Evolutionary conservation across 2,888 invertebrate species (phyloP).

Genomic region (Schrankia costaestrigalis): DNA sequence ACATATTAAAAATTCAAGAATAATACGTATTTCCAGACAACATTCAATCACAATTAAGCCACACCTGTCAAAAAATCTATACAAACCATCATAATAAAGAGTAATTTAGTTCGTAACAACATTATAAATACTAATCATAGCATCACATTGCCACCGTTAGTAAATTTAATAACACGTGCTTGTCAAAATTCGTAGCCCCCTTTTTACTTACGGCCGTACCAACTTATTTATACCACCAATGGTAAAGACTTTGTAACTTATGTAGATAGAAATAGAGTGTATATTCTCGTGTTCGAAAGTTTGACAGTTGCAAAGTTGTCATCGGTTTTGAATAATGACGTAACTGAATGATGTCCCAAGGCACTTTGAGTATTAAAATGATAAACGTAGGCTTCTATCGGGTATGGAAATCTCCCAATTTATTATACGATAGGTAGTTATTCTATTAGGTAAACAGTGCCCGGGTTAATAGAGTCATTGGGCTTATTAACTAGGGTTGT

Average conservation of each 20-base stretch:
- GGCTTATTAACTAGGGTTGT: slow-evolving; percentile 53
- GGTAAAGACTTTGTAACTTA: slow-evolving; percentile 15
- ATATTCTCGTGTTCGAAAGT: slow-evolving; percentile 15
- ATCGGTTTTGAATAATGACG: slow-evolving; percentile 54
- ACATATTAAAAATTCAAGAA: too few relatives aligned
- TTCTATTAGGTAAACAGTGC: slow-evolving; percentile 78
- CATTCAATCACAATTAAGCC: slow-evolving; percentile 14
- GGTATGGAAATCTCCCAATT: slow-evolving; percentile 79
- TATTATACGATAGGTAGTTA: slow-evolving; percentile 78
- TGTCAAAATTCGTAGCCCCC: slow-evolving; percentile 59
- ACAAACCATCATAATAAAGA: slow-evolving; percentile 21
- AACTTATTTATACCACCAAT: slow-evolving; percentile 13
- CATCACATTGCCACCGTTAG: slow-evolving; percentile 57
- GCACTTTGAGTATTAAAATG: slow-evolving; percentile 78
- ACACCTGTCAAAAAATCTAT: slow-evolving; percentile 41
- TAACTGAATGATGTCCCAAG: slow-evolving; percentile 63
- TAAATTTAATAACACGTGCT: slow-evolving; percentile 71
- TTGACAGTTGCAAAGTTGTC: not conserved
- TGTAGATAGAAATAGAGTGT: not conserved
- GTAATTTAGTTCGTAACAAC: slow-evolving; percentile 35
- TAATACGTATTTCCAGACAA: not conserved
- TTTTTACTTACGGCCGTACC: slow-evolving; percentile 39
- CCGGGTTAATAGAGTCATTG: slow-evolving; percentile 75
- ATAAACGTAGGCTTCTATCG: slow-evolving; percentile 71
- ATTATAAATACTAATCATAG: slow-evolving; percentile 66